Base-by-base conservation (phyloP, 2,113 vertebrate genomes). In the Probosciger aterrimus region DNA sequence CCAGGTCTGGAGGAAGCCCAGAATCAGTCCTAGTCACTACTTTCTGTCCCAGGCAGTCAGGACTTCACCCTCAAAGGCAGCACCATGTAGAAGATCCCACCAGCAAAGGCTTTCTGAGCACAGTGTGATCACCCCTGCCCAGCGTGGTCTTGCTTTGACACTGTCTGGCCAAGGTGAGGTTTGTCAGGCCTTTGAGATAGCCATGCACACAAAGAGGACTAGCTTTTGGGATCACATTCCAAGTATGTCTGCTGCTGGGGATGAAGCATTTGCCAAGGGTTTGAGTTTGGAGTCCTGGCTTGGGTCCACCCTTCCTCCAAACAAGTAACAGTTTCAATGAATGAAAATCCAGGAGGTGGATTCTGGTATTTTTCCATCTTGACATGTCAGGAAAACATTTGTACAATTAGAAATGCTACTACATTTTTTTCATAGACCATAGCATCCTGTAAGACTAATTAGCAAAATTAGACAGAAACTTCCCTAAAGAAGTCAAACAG, bases 101-200 rank as follows among this genome's bases (percentile, higher is more conserved):
- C 24, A 79, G 8, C 3, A 68, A 91, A 63, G 18, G 0, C 4
- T 74, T 6, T 65, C 24, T 3, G 0, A 68, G 44, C 11, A 22
- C 0, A 5, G 4, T 0, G 0, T 39, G 37, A 27, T 13, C 17
- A 53, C 18, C 2, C 3, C 19, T 53, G 27, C 27, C 16, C 37
- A 47, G 2, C 0, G 0, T 4, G 18, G 14, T 28, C 17, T 57
- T 85, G 18, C 18, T 80, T 41, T 60, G 46, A 4, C 14, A 5
- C 1, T 28, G 6, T 46, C 33, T 49, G 20, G 25, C 10, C 23
- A 16, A 77, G n/a, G 11, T 35, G 37, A 74, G 22, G 8, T 75
- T 52, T 79, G 4, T 33, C 37, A 85, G 24, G 35, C 17, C 17
- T 85, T 92, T 75, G 70, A 64, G 23, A 31, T 33, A 14, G 6